These are phyloP conservation scores for Drosophila azteca DNA, from an alignment of 1,140 invertebrate genomes.

Conservation along the genomic window DNA sequence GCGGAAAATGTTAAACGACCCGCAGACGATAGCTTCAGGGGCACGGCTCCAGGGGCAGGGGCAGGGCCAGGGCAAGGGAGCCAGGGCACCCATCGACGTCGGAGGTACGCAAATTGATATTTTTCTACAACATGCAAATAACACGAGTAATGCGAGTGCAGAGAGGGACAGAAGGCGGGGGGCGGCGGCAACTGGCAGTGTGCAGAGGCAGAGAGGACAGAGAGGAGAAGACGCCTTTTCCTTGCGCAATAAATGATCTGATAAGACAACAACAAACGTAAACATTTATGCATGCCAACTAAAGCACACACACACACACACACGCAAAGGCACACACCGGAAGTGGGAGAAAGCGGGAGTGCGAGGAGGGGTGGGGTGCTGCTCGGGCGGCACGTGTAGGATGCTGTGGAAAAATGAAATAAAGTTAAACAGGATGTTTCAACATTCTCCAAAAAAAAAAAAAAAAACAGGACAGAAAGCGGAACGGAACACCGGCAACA, in stretches of 20 bases:
- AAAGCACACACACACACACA: slow-evolving; percentile 55
- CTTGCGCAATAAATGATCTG: slow-evolving; percentile 73
- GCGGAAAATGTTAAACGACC: slow-evolving; percentile 79
- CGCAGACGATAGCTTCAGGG: no score
- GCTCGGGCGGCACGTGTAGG: slow-evolving; percentile 73
- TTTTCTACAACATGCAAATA: slow-evolving; percentile 82
- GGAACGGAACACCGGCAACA: slow-evolving; percentile 8
- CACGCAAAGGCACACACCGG: slow-evolving; percentile 8
- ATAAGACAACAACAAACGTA: slow-evolving; percentile 81
- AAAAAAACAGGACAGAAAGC: slow-evolving; percentile 21
- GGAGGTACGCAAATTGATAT: slow-evolving; percentile 81
- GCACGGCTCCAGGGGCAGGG: slow-evolving; percentile 12
- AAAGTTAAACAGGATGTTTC: slow-evolving; percentile 82
- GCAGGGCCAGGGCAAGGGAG: background rate
- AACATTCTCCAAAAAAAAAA: slow-evolving; percentile 50
- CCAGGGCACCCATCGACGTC: slow-evolving; percentile 35
- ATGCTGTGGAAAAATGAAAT: slow-evolving; percentile 81
- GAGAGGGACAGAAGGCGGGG: background rate
- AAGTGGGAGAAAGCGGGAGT: slow-evolving; percentile 13
- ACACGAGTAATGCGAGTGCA: slow-evolving; percentile 68
- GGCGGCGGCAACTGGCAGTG: no score
- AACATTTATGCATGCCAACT: slow-evolving; percentile 81
- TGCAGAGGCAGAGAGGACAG: background rate
- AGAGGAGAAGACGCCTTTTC: background rate
- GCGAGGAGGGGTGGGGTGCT: slow-evolving; percentile 6